Evolutionary conservation across 2,888 invertebrate species (phyloP).

Genomic region (Trisateles emortualis): DNA sequence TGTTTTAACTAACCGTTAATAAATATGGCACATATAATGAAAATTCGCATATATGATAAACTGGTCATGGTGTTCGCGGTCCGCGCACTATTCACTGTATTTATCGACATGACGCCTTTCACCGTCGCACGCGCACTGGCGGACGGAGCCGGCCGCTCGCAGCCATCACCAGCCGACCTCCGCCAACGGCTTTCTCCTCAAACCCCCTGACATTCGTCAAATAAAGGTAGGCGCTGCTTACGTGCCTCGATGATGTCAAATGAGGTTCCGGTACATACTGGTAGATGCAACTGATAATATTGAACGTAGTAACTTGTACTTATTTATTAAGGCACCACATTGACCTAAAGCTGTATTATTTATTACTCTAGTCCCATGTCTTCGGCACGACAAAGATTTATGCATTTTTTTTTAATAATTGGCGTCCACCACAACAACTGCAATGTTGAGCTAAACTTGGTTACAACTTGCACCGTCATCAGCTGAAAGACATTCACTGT

Average conservation of each 20-base stretch:
- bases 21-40: constrained; percentile 76
- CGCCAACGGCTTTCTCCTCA: constrained; percentile 78
- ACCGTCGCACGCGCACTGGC: constrained; percentile 82
- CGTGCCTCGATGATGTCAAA: constrained; percentile 36
- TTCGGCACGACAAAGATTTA: too few species aligned
- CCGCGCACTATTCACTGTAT: constrained; percentile 61
- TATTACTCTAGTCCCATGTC: too few species aligned
- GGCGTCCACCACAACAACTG: too few species aligned
- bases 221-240: constrained; percentile 50
- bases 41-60: constrained; percentile 67
- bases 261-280: constrained; percentile 44
- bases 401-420: too few species aligned
- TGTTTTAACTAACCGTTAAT: constrained; percentile 74
- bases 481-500: too few species aligned
- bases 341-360: too few species aligned
- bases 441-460: too few species aligned
- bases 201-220: constrained; percentile 65
- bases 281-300: constrained; percentile 2
- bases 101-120: constrained; percentile 80
- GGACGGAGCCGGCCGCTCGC: constrained; percentile 44
- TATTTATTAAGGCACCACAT: not conserved
- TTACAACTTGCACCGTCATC: too few species aligned
- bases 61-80: constrained; percentile 65
- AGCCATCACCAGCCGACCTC: constrained; percentile 71
- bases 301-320: not conserved